phyloP scores from a whole-genome alignment of 2,797 vertebrate species.

The Amblyopsis hoosieri region DNA sequence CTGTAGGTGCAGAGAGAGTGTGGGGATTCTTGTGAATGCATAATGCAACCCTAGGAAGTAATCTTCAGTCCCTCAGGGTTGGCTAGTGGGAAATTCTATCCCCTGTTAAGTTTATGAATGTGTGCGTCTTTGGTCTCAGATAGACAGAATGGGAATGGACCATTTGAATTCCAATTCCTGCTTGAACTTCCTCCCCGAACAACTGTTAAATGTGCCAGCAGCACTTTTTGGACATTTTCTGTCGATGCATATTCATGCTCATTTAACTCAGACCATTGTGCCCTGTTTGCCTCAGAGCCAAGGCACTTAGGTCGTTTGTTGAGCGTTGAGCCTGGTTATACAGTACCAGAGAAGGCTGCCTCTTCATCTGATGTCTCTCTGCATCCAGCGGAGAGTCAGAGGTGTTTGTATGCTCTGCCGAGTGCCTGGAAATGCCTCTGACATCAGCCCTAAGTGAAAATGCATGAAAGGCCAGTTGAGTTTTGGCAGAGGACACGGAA shows the following conservation, averaged over 20 bases:
- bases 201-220: conserved; percentile 35
- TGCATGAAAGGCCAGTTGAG: conserved; percentile 38
- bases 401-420: conserved; percentile 47
- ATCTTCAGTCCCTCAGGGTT: conserved; percentile 47
- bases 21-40: conserved; percentile 56
- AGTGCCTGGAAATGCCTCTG: conserved; percentile 32
- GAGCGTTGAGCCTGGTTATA: conserved; percentile 30
- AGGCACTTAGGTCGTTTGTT: conserved; percentile 32
- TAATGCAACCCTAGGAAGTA: conserved; percentile 59
- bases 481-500: conserved; percentile 57
- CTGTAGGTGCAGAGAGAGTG: conserved; percentile 43
- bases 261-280: conserved; percentile 36
- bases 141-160: conserved; percentile 29
- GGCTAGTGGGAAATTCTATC: conserved; percentile 54
- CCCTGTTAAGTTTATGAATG: conserved; percentile 47
- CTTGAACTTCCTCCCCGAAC: conserved; percentile 44
- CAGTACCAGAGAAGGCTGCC: conserved; percentile 18
- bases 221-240: conserved; percentile 50
- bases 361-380: conserved; percentile 32
- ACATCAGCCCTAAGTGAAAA: conserved; percentile 47
- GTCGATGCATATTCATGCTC: conserved; percentile 52
- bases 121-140: conserved; percentile 38
- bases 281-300: conserved; percentile 21
- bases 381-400: conserved; percentile 34
- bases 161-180: conserved; percentile 49